These are phyloP conservation scores for Oxyruncus cristatus DNA, from an alignment of 2,113 vertebrate species.

Conservation along the genomic window DNA sequence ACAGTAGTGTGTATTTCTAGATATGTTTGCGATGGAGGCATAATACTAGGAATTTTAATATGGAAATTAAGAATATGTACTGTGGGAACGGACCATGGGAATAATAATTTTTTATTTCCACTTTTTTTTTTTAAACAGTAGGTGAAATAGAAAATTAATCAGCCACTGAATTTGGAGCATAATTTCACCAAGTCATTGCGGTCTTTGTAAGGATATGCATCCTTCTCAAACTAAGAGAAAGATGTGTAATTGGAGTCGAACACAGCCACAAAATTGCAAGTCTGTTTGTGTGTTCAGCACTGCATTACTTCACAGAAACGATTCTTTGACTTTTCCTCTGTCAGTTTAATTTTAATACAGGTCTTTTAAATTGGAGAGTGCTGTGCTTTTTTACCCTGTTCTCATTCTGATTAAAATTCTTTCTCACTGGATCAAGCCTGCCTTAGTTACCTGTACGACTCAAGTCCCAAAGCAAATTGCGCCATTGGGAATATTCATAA, in stretches of 20 bases:
- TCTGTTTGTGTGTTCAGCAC: background rate
- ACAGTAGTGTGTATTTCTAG: background rate
- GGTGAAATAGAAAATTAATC: background rate
- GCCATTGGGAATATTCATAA: background rate
- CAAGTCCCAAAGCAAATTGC: background rate
- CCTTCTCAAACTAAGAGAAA: background rate
- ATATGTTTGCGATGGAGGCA: background rate
- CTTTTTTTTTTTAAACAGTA: background rate
- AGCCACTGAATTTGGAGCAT: background rate
- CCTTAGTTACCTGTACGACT: background rate
- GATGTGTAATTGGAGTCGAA: background rate
- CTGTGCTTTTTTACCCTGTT: background rate
- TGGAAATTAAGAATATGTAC: background rate
- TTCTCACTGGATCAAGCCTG: background rate
- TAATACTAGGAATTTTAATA: background rate
- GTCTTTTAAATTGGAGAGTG: background rate
- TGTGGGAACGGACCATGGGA: background rate
- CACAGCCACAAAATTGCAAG: background rate
- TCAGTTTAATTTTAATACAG: background rate
- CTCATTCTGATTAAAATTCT: background rate
- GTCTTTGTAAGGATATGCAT: background rate
- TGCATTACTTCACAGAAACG: background rate
- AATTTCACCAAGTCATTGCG: background rate
- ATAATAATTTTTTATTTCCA: background rate
- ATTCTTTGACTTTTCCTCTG: background rate